Conservation (phyloP, 2,797 vertebrate species). For the Syngnathus acus region DNA sequence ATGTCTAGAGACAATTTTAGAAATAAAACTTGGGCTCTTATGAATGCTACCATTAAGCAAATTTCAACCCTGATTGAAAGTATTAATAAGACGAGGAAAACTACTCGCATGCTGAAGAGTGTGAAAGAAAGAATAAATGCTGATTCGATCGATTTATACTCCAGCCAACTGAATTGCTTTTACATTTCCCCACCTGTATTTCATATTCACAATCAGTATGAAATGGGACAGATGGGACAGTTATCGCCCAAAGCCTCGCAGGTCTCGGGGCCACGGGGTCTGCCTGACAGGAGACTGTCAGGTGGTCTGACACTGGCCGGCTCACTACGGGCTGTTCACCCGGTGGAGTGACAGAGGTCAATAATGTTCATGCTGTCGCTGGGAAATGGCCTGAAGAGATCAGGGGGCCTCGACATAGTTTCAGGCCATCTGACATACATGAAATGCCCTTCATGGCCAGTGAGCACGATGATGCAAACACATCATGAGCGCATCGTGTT, state of each 20-base stretch:
- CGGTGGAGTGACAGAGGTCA: constrained; percentile 58
- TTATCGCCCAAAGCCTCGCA: constrained; percentile 27
- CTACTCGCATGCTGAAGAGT: constrained; percentile 17
- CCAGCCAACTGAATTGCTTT: too few relatives aligned
- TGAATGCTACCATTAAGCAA: constrained; percentile 62
- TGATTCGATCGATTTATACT: too few relatives aligned
- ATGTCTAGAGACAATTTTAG: constrained; percentile 56
- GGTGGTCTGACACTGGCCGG: constrained; percentile 40
- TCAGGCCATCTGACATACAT: constrained; percentile 47
- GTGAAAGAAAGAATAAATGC: too few relatives aligned
- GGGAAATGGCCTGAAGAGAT: constrained; percentile 55
- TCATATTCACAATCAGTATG: constrained; percentile 49
- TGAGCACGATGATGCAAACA: constrained; percentile 36
- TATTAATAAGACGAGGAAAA: constrained; percentile 47
- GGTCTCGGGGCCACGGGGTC: constrained; percentile 27
- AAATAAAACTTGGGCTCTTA: constrained; percentile 48
- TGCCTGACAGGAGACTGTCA: constrained; percentile 35
- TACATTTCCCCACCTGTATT: neutral
- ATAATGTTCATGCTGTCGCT: constrained; percentile 50
- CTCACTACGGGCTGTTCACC: constrained; percentile 46
- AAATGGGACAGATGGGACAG: constrained; percentile 55
- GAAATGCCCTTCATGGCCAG: constrained; percentile 54
- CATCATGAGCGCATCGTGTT: constrained; percentile 27
- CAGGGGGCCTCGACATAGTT: constrained; percentile 50
- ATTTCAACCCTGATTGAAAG: constrained; percentile 60